Evolutionary conservation across 2,113 vertebrate species (phyloP).

Genomic region (Salminus brasiliensis): DNA sequence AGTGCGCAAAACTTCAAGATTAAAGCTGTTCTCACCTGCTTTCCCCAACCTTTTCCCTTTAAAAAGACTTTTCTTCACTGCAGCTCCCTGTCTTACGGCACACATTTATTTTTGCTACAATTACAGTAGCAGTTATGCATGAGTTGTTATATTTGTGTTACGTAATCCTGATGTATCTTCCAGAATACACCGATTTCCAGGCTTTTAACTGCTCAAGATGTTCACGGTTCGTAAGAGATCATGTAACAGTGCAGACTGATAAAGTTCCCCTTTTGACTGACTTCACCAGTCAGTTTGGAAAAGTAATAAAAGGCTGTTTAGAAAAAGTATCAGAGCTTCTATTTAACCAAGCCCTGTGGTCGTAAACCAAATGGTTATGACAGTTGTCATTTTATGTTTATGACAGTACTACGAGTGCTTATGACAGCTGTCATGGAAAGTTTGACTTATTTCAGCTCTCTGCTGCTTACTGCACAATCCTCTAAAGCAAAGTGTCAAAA

Average conservation of each 20-base stretch:
- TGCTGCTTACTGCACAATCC: slow-evolving; percentile 35
- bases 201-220: background rate
- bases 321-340: background rate
- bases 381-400: slow-evolving; percentile 47
- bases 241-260: background rate
- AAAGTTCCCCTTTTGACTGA: background rate
- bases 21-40: background rate
- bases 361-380: slow-evolving; percentile 21
- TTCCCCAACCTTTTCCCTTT: background rate
- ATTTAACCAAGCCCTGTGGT: slow-evolving; percentile 3
- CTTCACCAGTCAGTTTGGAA: background rate
- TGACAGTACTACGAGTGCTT: slow-evolving; percentile 31
- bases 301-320: background rate
- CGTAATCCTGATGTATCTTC: too few species aligned
- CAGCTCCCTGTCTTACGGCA: background rate
- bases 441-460: slow-evolving; percentile 39
- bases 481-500: slow-evolving; percentile 53
- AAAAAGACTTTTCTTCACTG: background rate
- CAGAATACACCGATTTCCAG: background rate
- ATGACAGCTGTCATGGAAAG: slow-evolving; percentile 56
- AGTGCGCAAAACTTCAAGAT: background rate
- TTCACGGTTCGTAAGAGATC: background rate
- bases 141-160: background rate
- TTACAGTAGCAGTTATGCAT: background rate
- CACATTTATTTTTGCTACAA: background rate